Evolutionary conservation across 2,113 vertebrate species (phyloP).

Genomic region (Microtus pennsylvanicus): DNA sequence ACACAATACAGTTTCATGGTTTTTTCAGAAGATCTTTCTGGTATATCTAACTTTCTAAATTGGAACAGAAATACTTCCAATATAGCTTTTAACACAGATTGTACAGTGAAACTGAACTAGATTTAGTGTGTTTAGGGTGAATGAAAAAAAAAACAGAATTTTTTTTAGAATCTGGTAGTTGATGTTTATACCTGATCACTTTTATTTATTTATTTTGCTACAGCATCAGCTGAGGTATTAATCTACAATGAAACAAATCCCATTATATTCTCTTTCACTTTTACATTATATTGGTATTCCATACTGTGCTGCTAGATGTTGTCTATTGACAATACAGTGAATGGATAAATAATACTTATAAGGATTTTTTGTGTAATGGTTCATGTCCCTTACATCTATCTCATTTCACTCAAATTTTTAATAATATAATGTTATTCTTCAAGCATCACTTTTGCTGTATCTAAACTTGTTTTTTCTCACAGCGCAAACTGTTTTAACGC

Average conservation of each 20-base stretch:
- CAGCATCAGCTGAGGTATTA: background rate
- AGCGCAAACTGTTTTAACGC: background rate
- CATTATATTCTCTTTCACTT: background rate
- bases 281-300: background rate
- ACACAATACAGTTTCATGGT: background rate
- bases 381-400: background rate
- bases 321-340: background rate
- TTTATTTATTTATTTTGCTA: background rate
- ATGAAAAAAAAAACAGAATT: background rate
- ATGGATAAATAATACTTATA: background rate
- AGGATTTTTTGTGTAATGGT: background rate
- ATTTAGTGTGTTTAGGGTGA: background rate
- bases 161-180: background rate
- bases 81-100: background rate
- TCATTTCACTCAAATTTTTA: background rate
- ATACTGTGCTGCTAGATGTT: background rate
- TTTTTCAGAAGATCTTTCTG: background rate
- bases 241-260: background rate
- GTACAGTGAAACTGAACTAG: background rate
- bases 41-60: background rate
- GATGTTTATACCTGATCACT: background rate
- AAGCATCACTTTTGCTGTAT: background rate
- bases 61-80: background rate
- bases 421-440: background rate
- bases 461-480: background rate